Evolutionary conservation across 2,888 invertebrate genomes (phyloP).

Genomic region (Drosophila histrio): DNA sequence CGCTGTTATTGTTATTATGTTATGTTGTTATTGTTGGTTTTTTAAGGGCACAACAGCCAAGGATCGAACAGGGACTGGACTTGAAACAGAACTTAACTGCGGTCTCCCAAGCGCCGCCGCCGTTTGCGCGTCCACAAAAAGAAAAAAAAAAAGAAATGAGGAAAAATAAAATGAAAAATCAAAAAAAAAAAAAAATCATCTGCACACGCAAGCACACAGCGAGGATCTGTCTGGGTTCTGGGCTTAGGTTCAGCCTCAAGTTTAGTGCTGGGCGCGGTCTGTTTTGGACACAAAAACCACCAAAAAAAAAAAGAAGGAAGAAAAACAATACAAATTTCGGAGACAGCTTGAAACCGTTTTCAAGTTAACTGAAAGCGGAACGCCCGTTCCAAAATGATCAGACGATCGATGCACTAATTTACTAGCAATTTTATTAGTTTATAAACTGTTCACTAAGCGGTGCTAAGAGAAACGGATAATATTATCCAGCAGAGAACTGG

Average conservation of each 20-base stretch:
- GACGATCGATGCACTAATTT: slow-evolving; percentile 31
- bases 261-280: slow-evolving; percentile 41
- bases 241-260: slow-evolving; percentile 24
- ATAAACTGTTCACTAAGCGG: slow-evolving; percentile 1
- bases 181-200: slow-evolving; percentile 18
- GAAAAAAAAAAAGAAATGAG: slow-evolving; percentile 6
- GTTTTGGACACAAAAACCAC: slow-evolving; percentile 33
- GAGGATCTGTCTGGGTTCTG: slow-evolving; percentile 46
- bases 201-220: slow-evolving; percentile 45
- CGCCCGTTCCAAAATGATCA: slow-evolving; percentile 26
- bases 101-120: slow-evolving; percentile 62
- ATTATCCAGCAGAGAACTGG: too few species aligned
- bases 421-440: slow-evolving; percentile 30
- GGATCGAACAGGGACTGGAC: slow-evolving; percentile 14
- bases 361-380: slow-evolving; percentile 40
- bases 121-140: slow-evolving; percentile 48
- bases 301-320: not conserved
- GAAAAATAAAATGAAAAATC: slow-evolving; percentile 16
- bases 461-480: not conserved
- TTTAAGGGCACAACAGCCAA: slow-evolving; percentile 35
- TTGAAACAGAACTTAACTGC: slow-evolving; percentile 13
- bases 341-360: slow-evolving; percentile 54
- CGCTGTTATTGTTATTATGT: slow-evolving; percentile 41
- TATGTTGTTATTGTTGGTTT: slow-evolving; percentile 52
- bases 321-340: slow-evolving; percentile 29